phyloP scores from a whole-genome alignment of 2,888 invertebrate species.

The Phalera bucephala region DNA sequence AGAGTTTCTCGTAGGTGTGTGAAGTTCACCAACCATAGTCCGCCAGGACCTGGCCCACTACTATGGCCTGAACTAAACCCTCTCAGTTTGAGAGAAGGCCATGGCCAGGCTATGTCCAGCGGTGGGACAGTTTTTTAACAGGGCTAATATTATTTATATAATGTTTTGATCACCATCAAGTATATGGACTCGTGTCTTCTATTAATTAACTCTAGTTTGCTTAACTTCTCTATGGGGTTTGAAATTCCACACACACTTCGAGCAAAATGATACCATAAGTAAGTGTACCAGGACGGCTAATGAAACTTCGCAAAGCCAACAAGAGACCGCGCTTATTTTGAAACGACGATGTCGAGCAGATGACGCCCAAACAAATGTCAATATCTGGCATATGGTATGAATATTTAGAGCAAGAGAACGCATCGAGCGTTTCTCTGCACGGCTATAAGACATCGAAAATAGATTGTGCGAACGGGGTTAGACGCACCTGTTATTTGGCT shows the following conservation, averaged over 20 bases:
- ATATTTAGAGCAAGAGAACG: constrained; percentile 78
- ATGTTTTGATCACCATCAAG: too few relatives aligned
- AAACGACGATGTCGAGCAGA: constrained; percentile 72
- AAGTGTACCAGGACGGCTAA: constrained; percentile 71
- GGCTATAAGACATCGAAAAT: constrained; percentile 81
- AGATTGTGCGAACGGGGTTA: constrained; percentile 83
- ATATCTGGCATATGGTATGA: constrained; percentile 80
- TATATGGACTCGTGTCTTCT: too few relatives aligned
- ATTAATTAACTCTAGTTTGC: constrained; percentile 22
- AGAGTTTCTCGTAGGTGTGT: too few relatives aligned
- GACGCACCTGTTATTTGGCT: constrained; percentile 82
- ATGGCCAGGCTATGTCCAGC: too few relatives aligned
- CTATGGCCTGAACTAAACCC: too few relatives aligned
- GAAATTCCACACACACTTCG: too few relatives aligned
- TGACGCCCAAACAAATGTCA: constrained; percentile 81
- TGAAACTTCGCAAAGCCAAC: constrained; percentile 73
- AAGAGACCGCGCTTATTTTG: constrained; percentile 70
- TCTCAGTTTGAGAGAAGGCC: too few relatives aligned
- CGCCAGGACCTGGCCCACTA: too few relatives aligned
- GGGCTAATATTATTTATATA: too few relatives aligned
- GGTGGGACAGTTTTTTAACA: too few relatives aligned
- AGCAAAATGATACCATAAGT: constrained; percentile 67
- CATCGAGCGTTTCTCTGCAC: constrained; percentile 74
- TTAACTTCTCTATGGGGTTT: constrained; percentile 23
- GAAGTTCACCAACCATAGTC: too few relatives aligned